Evolutionary conservation across 2,113 vertebrate genomes (phyloP).

Genomic region (Psilopsiagon aymara): DNA sequence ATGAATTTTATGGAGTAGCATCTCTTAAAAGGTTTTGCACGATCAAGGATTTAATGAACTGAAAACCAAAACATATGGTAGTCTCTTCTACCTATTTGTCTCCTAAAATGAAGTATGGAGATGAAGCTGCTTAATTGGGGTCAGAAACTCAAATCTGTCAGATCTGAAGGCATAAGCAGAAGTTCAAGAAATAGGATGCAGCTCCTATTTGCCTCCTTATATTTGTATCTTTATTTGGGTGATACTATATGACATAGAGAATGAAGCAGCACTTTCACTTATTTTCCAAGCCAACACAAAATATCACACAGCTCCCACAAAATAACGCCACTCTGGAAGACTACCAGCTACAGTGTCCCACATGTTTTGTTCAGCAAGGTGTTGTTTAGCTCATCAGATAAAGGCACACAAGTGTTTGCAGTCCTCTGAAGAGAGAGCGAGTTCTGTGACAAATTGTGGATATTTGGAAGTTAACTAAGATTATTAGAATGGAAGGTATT

Average conservation of each 20-base stretch:
- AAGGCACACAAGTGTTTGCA: fast-evolving
- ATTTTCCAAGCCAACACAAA: neutral
- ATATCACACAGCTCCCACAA: neutral
- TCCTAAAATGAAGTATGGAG: neutral
- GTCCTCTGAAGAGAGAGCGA: neutral
- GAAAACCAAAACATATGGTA: neutral
- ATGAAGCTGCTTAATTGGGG: neutral
- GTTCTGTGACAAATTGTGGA: neutral
- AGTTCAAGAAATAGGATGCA: neutral
- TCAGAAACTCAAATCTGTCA: constrained; percentile 5
- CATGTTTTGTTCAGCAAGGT: neutral
- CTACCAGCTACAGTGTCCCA: neutral
- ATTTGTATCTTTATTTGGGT: neutral
- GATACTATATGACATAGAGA: neutral
- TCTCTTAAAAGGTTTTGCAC: constrained; percentile 27
- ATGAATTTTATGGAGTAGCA: neutral
- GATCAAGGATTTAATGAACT: constrained; percentile 28
- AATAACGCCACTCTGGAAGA: neutral
- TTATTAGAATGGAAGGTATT: neutral
- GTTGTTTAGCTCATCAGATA: neutral
- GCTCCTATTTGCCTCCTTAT: neutral
- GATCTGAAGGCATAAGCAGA: neutral
- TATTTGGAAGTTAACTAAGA: neutral
- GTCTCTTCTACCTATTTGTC: constrained; percentile 9
- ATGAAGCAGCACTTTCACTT: neutral